phyloP scores from a whole-genome alignment of 2,888 invertebrate species.

The Stenichneumon culpator region DNA sequence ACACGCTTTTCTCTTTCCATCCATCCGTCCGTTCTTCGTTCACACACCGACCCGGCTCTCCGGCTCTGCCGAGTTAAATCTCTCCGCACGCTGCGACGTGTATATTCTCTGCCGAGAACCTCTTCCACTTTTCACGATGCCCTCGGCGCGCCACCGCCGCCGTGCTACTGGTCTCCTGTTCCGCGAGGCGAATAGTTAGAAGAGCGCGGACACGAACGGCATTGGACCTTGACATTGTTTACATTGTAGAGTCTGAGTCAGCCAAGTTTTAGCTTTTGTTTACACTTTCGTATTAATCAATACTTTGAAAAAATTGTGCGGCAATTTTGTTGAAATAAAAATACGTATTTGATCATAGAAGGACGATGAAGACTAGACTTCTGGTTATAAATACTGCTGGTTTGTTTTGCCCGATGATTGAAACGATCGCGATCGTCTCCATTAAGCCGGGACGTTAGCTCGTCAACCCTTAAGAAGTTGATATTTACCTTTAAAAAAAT shows the following conservation, averaged over 20 bases:
- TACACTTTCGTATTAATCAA: neutral
- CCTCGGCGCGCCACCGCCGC: slow-evolving; percentile 73
- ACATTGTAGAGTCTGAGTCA: neutral
- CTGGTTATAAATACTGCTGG: too few relatives aligned
- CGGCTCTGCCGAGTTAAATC: slow-evolving; percentile 13
- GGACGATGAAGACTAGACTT: too few relatives aligned
- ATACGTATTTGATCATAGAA: too few relatives aligned
- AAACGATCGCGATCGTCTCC: too few relatives aligned
- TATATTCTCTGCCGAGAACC: slow-evolving; percentile 31
- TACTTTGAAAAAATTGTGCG: too few relatives aligned
- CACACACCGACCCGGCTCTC: slow-evolving; percentile 11
- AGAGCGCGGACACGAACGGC: slow-evolving; percentile 79
- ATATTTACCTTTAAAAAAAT: too few relatives aligned
- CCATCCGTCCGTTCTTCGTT: slow-evolving; percentile 5
- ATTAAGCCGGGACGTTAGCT: too few relatives aligned
- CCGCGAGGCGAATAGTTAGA: slow-evolving; percentile 78
- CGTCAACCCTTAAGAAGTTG: too few relatives aligned
- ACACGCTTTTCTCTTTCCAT: too few relatives aligned
- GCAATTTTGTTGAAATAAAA: too few relatives aligned
- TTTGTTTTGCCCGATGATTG: too few relatives aligned
- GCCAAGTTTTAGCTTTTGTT: neutral
- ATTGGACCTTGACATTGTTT: slow-evolving; percentile 13
- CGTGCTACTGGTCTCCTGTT: slow-evolving; percentile 84
- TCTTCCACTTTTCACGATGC: slow-evolving; percentile 64
- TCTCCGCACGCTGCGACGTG: slow-evolving; percentile 35